Base-by-base conservation (phyloP, 2,113 vertebrate species). In the Pachycephala philippinensis region DNA sequence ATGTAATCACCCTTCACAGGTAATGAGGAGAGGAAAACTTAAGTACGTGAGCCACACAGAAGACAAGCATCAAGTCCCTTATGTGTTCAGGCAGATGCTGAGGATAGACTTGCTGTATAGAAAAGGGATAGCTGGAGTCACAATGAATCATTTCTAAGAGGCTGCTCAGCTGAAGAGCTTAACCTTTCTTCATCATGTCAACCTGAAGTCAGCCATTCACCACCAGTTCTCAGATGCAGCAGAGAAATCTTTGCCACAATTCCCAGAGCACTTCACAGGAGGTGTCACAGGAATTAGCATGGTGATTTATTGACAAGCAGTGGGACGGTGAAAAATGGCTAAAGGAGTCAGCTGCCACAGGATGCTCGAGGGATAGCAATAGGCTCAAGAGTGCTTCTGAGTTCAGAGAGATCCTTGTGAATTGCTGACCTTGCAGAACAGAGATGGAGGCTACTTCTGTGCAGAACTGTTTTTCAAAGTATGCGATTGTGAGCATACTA, bases 111-210 rank as follows among this genome's bases (percentile, higher is more conserved):
- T 87, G 94, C 84, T 77, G 33, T 63, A 21, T 50, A 81, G 88
- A 42, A 84, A 94, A 92, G 56, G 52, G 76, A 93, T 81, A 44
- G 82, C 86, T 71, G 66, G 60, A 95, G 78, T 90, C 76, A 75
- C 76, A 94, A 77, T 94, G 90, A 96, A 96, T 89, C 94, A 92
- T 95, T 96, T 88, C 84, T 91, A 92, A 96, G 96, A 97, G 90
- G 90, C 89, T 95, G 69, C 92, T 95, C 11, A 3, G 75, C 85
- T 95, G 95, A 95, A 96, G 93, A 96, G 90, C 93, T 95, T 96
- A 96, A 97, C 92, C 88, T 95, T 97, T 88, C 95, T 89, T 96
- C 80, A 94, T 95, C 93, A 90, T 78, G 88, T 96, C 95, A 97
- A 61, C 93, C 90, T 93, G 85, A 72, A 94, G 72, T 59, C 90